phyloP scores from a whole-genome alignment of 2,797 vertebrate genomes.

The Melanotaenia maccullochi region DNA sequence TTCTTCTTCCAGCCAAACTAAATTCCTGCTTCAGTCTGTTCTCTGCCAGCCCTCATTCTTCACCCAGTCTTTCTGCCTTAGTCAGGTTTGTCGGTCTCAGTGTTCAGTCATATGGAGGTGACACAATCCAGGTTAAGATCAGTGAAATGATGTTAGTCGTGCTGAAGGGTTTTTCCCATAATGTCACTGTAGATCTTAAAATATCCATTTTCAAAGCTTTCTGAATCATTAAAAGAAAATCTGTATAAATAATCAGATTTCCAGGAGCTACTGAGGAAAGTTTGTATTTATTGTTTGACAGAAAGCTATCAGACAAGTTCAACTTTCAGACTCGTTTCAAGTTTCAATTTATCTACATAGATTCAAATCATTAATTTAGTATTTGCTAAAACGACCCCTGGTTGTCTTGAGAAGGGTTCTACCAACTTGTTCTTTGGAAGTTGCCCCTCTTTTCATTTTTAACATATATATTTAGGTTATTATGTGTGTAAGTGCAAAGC shows the following conservation, averaged over 20 bases:
- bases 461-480: neutral
- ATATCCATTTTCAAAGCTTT: neutral
- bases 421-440: neutral
- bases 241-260: neutral
- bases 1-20: constrained; percentile 15
- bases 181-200: neutral
- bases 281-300: neutral
- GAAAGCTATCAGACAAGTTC: neutral
- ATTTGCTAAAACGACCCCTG: neutral
- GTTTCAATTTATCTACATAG: neutral
- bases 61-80: constrained; percentile 14
- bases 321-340: neutral
- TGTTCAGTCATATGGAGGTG: constrained; percentile 21
- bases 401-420: neutral
- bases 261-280: neutral
- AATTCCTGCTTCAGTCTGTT: constrained; percentile 13
- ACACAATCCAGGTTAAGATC: constrained; percentile 20
- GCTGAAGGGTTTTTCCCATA: constrained; percentile 5
- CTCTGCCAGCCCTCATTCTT: constrained; percentile 15
- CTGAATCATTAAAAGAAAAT: neutral
- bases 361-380: neutral
- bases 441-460: neutral
- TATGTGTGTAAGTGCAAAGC: neutral
- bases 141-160: neutral
- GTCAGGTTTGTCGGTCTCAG: constrained; percentile 9